phyloP scores from a whole-genome alignment of 1,140 invertebrate species.

The Temnothorax longispinosus region DNA sequence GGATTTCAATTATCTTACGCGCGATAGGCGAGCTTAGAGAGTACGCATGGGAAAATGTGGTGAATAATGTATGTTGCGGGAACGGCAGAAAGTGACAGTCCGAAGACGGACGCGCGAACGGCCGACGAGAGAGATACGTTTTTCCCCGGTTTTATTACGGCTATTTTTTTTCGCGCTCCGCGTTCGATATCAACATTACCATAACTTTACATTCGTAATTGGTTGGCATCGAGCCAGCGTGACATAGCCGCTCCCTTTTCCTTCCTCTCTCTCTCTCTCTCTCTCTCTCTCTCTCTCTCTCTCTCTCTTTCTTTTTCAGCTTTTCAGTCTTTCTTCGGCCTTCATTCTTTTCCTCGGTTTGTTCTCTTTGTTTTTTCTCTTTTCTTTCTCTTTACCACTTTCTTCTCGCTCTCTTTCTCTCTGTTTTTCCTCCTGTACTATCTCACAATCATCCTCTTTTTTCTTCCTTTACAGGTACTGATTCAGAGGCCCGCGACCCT shows the following conservation, averaged over 20 bases:
- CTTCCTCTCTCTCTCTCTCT: not conserved
- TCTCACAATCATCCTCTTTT: slow-evolving; percentile 26
- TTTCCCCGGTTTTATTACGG: slow-evolving; percentile 51
- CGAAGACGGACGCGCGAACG: slow-evolving; percentile 1
- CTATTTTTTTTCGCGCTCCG: slow-evolving; percentile 39
- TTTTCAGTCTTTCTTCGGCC: not conserved
- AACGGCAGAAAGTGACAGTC: not conserved
- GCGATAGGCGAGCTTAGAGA: slow-evolving; percentile 39
- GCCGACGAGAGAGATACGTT: not conserved
- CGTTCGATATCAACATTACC: slow-evolving; percentile 71
- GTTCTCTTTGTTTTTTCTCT: not conserved
- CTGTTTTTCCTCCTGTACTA: not conserved
- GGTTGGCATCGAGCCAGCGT: slow-evolving; percentile 68
- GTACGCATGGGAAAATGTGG: slow-evolving; percentile 47
- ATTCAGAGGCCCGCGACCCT: slow-evolving; percentile 6
- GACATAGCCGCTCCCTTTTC: slow-evolving; percentile 4
- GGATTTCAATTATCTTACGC: slow-evolving; percentile 68
- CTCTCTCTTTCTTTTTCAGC: not conserved
- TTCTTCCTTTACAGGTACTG: slow-evolving; percentile 20
- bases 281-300: not conserved
- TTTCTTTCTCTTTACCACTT: not conserved
- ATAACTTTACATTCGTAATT: slow-evolving; percentile 76
- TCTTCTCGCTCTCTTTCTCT: not conserved
- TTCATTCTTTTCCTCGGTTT: slow-evolving; percentile 9
- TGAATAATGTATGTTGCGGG: slow-evolving; percentile 61